phyloP scores from a whole-genome alignment of 2,113 vertebrate genomes.

The Scalopus aquaticus region DNA sequence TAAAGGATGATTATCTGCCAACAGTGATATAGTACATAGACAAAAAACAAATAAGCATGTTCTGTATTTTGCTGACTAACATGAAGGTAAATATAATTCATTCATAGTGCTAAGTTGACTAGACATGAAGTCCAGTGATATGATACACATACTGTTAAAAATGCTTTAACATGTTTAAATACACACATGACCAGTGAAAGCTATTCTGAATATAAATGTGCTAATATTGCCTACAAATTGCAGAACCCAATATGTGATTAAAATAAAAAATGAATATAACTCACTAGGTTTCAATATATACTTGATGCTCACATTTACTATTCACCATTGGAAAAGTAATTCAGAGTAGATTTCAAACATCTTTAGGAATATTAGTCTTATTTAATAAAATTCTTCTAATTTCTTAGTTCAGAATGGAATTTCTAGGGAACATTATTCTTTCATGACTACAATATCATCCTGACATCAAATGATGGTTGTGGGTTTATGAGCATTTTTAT shows the following conservation, averaged over 20 bases:
- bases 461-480: conserved; percentile 61
- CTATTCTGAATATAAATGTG: conserved; percentile 39
- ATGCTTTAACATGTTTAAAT: neutral
- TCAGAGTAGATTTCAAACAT: conserved; percentile 39
- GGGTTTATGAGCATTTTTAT: conserved; percentile 63
- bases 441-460: conserved; percentile 60
- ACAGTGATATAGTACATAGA: neutral
- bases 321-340: conserved; percentile 31
- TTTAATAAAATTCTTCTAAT: conserved; percentile 64
- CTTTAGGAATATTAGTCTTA: conserved; percentile 54
- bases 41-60: neutral
- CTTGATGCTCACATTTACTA: conserved; percentile 42
- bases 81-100: neutral
- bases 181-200: conserved; percentile 9
- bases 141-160: conserved; percentile 20
- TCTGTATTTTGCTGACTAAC: neutral
- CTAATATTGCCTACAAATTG: conserved; percentile 10
- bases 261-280: conserved; percentile 43
- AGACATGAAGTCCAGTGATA: neutral
- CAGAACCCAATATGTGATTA: conserved; percentile 16
- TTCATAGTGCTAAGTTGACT: neutral
- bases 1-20: neutral
- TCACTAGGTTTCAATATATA: conserved; percentile 22
- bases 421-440: conserved; percentile 53
- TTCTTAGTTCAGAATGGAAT: conserved; percentile 48